Percentiles rank a stretch among this genome's conserved stretches.
phyloP scores from a whole-genome alignment of 2,113 vertebrate species.

The Cyphomyrus discorhynchus region DNA sequence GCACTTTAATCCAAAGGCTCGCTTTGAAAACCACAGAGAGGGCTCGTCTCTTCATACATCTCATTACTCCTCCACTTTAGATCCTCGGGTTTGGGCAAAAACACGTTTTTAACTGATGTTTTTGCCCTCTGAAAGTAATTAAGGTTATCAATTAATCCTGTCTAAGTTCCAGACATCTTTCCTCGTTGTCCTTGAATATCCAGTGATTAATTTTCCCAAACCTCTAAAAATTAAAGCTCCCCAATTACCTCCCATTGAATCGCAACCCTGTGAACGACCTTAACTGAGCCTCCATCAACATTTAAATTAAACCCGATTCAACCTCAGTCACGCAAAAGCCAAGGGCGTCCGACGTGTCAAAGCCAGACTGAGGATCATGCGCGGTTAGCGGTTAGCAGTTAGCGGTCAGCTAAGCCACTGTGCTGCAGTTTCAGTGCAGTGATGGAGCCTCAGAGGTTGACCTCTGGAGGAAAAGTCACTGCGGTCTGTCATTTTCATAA shows the following conservation, averaged over 20 bases:
- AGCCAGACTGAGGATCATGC: background rate
- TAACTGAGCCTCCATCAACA: slow-evolving; percentile 57
- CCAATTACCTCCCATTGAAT: slow-evolving; percentile 59
- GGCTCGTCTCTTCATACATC: slow-evolving; percentile 59
- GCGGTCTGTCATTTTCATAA: background rate
- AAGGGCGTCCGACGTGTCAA: slow-evolving; percentile 34
- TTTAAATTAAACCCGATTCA: slow-evolving; percentile 59
- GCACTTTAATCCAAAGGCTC: slow-evolving; percentile 54
- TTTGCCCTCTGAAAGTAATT: slow-evolving; percentile 73
- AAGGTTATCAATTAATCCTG: slow-evolving; percentile 73
- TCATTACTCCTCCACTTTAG: slow-evolving; percentile 64
- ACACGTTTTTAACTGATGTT: slow-evolving; percentile 73
- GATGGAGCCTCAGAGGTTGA: background rate
- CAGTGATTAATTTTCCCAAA: slow-evolving; percentile 60
- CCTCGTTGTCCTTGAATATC: slow-evolving; percentile 64
- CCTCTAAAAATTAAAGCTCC: slow-evolving; percentile 55
- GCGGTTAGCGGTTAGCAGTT: background rate
- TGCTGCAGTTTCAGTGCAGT: background rate
- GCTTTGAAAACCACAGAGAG: slow-evolving; percentile 53
- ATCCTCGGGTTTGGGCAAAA: slow-evolving; percentile 63
- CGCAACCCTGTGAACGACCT: slow-evolving; percentile 56
- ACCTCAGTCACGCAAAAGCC: slow-evolving; percentile 53
- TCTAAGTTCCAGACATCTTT: slow-evolving; percentile 71
- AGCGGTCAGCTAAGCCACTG: background rate
- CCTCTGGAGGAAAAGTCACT: background rate